Evolutionary conservation across 2,888 invertebrate genomes (phyloP), one percentile per base, ranked within the genome.

Genomic region (Euzetes globulus): DNA sequence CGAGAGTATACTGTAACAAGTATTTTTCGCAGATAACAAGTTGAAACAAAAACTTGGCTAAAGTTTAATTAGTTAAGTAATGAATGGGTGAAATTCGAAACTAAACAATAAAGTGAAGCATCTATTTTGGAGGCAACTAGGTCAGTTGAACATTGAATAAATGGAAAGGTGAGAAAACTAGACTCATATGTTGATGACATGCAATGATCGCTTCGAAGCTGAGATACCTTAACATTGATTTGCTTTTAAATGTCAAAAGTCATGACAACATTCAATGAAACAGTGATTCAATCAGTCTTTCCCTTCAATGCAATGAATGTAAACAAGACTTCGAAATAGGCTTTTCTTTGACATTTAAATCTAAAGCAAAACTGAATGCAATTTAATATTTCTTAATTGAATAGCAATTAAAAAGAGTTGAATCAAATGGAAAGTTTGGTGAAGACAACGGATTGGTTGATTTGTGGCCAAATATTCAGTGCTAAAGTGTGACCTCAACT

Each of bases 221-320:
- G 4, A 60, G 3, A 27, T 29, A 60, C 5, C 3, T 15, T 60
- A 15, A 11, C 27, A 60, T 60, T 60, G 58, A 60, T 60, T 60
- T 50, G 58, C 58, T 60, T 60, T 60, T 60, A 60, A 60, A 60
- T 60, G 58, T 60, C 58, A 60, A 60, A 60, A 60, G 58, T 60
- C 58, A 60, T 60, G 58, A 55, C 11, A 17, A 7, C n/a, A 55
- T n/a, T 55, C 55, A 55, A 3, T n/a, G 19, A 15, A 60, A 60
- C 15, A 60, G 19, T 29, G 3, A 60, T 27, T 25, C 27, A 60
- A 11, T 27, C 15, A 29, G 6, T 60, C 13, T 3, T 22, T 25
- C 1, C 13, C 13, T 22, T 25, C 4, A 60, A 3, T 22, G n/a
- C 13, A 60, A 29, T 60, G 58, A 27, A 52, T 52, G 52, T 52